Conservation (phyloP, 2,888 invertebrate genomes). For the Coleophora deauratella region DNA sequence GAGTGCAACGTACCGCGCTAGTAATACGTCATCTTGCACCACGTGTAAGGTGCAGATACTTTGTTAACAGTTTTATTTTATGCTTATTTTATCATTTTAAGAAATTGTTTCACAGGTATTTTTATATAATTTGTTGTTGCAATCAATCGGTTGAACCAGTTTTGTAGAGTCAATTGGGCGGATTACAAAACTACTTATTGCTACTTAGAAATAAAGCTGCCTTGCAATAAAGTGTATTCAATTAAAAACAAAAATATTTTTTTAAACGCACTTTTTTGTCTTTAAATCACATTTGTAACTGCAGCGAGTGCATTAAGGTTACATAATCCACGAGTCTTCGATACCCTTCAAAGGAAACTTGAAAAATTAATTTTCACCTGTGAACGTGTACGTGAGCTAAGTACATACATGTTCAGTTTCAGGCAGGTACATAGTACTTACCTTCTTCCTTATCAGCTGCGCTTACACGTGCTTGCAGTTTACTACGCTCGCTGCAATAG, state of each 20-base stretch:
- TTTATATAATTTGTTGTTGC: no score
- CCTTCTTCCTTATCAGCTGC: conserved; percentile 45
- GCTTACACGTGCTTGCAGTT: conserved; percentile 47
- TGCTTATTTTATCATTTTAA: no score
- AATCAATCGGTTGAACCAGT: no score
- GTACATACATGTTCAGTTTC: background rate
- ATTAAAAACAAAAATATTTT: no score
- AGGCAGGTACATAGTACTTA: conserved; percentile 11
- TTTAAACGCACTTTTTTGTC: no score
- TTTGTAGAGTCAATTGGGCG: no score
- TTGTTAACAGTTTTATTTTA: background rate
- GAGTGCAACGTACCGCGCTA: conserved; percentile 32
- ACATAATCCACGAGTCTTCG: conserved; percentile 18
- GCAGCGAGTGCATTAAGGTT: no score
- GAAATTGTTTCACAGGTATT: no score
- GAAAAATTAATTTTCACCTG: conserved; percentile 2
- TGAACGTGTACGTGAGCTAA: conserved; percentile 33
- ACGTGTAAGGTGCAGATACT: conserved; percentile 31
- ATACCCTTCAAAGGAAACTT: conserved; percentile 9
- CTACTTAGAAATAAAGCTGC: no score
- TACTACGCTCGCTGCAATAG: conserved; percentile 29
- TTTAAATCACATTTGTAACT: no score
- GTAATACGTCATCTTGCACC: conserved; percentile 19
- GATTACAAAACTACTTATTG: no score
- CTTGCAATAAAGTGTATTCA: no score